A percentile compares a stretch with the other conserved stretches of the same genome.
Conservation (phyloP, 2,797 vertebrate genomes). For the Anabas testudineus region DNA sequence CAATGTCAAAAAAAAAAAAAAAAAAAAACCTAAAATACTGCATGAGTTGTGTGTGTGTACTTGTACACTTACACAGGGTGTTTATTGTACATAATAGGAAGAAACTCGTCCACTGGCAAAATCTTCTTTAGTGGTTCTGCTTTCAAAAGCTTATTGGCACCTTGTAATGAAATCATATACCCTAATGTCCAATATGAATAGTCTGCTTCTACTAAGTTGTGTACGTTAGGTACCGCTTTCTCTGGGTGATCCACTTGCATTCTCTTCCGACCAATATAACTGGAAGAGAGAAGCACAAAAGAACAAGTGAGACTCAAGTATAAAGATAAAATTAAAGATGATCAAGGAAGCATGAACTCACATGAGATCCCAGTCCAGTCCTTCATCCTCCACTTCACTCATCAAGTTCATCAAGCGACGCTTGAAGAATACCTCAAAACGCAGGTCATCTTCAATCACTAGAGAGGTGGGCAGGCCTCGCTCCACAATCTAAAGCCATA, state of each 20-base stretch:
- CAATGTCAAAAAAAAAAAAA: constrained; percentile 11
- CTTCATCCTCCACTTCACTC: constrained; percentile 84
- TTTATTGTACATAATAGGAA: constrained; percentile 94
- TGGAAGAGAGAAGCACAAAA: constrained; percentile 54
- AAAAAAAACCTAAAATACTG: neutral
- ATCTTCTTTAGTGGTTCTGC: constrained; percentile 88
- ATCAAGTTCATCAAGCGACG: constrained; percentile 90
- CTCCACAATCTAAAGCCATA: constrained; percentile 82
- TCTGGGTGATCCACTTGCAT: constrained; percentile 94
- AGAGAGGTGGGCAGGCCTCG: constrained; percentile 83
- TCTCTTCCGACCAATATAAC: constrained; percentile 93
- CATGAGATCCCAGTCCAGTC: constrained; percentile 94
- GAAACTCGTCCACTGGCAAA: constrained; percentile 94
- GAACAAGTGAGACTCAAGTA: neutral
- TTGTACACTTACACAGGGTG: constrained; percentile 89
- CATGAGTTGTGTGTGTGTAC: neutral
- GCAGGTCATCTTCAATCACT: constrained; percentile 93
- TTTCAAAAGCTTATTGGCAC: constrained; percentile 89
- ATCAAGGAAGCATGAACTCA: constrained; percentile 67
- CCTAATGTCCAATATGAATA: constrained; percentile 96
- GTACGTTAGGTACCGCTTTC: constrained; percentile 89
- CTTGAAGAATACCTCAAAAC: constrained; percentile 96
- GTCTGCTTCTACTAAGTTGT: constrained; percentile 92
- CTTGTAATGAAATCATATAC: constrained; percentile 91
- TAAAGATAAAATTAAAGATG: neutral